Evolutionary conservation across 1,140 invertebrate species (phyloP), one percentile per base, ranked within the genome.

Genomic region (Onthophagus taurus): DNA sequence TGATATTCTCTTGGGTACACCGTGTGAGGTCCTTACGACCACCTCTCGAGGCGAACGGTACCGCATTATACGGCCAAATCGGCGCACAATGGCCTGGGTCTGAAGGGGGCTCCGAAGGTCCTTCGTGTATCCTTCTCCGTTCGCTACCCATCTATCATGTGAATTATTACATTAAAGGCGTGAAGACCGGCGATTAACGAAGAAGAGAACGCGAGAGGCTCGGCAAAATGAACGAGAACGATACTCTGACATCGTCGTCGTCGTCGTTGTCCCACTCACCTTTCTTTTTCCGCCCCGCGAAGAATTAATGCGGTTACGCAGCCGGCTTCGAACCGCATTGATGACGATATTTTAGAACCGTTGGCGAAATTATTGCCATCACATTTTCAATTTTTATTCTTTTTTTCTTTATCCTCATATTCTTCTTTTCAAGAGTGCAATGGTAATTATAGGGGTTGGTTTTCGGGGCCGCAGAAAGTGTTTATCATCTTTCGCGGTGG

Each of bases 111-210:
- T 21, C 35, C 20, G 24, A 21, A 13, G 35, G 18, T 37, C 35
- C 35, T 37, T 20, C n/a, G n/a, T n/a, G n/a, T n/a, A n/a, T n/a
- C n/a, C n/a, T 11, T 21, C 9, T 20, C 34, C 8, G 8, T 20
- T 9, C n/a, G n/a, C n/a, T 20, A 36, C 18, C 35, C 35, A 37
- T 37, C 35, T 37, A 37, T 37, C 35, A 37, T 37, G n/a, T 37
- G 35, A 37, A 37, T 37, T 37, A 37, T 37, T 37, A 16, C 35
- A 21, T 37, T 37, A 37, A 21, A 37, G 20, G 35, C 35, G 35
- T 37, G 35, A 37, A 37, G 35, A 21, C 35, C 31, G 35, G 14
- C 18, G 17, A 37, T 21, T 18, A 37, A 37, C 11, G n/a, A 26
- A 23, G 19, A 21, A 37, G 19, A 23, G 20, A 20, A 37, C 18